Base-by-base conservation (phyloP, 2,888 invertebrate species). In the Microchrysa polita region DNA sequence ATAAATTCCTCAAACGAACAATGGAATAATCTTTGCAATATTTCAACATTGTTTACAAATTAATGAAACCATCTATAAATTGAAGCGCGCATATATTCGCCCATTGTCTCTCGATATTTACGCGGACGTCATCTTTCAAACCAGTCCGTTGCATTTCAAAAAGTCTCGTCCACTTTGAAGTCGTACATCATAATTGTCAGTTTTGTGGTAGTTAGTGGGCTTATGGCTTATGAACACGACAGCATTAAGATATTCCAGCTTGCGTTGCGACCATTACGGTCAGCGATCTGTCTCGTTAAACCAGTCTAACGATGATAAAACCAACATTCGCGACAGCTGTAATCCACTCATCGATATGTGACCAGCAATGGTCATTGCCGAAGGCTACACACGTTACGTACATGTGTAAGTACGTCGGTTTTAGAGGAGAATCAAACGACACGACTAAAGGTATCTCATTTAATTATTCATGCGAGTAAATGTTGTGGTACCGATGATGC, bases 131-230 rank as follows among this genome's bases (percentile, higher is more conserved):
- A 34, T 34, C 27, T 34, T 34, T 34, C 27, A 34, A 34, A 34
- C 27, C 27, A 34, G 27, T 34, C 7, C 27, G 27, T 7, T 34
- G 27, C 27, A 34, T 34, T 34, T 34, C 27, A 34, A 34, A n/a
- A 34, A 34, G 27, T 34, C 27, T 34, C 27, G 27, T 34, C 27
- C 27, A 34, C 22, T 65, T 65, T 48, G 22, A 10, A 65, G 23
- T 65, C 65, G 44, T 65, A 44, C 48, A 65, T 65, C 65, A 65
- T 65, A 65, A 65, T 65, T 65, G 65, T 65, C 65, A 65, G 14
- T 48, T 48, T 48, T 44, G 48, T 20, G 65, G 48, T 48, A 65
- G 22, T 48, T 48, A 48, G 48, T 55, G 20, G 22, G 23, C 65
- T 20, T 34, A n/a, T n/a, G n/a, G n/a, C n/a, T n/a, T n/a, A n/a